phyloP scores from a whole-genome alignment of 2,113 vertebrate genomes.

The Ciconia boyciana region DNA sequence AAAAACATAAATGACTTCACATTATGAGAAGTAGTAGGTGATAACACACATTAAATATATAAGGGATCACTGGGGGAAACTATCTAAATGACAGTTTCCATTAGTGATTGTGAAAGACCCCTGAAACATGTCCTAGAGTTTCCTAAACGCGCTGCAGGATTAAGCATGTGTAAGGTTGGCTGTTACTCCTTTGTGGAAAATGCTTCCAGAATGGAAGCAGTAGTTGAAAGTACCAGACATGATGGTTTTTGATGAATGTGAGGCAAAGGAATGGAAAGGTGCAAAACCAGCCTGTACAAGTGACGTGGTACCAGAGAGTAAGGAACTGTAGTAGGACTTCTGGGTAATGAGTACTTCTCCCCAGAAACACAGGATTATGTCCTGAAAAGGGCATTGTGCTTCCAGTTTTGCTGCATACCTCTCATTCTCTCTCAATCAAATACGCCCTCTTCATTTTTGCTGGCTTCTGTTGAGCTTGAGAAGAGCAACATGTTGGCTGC shows the following conservation, averaged over 20 bases:
- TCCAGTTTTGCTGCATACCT: background rate
- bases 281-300: background rate
- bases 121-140: background rate
- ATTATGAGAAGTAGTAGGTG: background rate
- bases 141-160: background rate
- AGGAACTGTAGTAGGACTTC: background rate
- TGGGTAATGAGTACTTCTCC: background rate
- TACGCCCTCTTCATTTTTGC: slow-evolving; percentile 34
- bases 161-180: background rate
- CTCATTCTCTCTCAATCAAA: background rate
- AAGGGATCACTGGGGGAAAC: background rate
- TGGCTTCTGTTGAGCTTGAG: slow-evolving; percentile 6
- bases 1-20: background rate
- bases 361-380: background rate
- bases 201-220: background rate
- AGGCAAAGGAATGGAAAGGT: background rate
- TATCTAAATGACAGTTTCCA: background rate
- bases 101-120: background rate
- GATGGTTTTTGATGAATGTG: background rate
- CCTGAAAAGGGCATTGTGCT: background rate
- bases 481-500: background rate
- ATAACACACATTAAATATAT: background rate
- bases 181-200: background rate
- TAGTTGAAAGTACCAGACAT: background rate
- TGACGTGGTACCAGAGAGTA: background rate